Base-by-base conservation (phyloP, 2,113 vertebrate genomes). In the Hippocampus abdominalis region DNA sequence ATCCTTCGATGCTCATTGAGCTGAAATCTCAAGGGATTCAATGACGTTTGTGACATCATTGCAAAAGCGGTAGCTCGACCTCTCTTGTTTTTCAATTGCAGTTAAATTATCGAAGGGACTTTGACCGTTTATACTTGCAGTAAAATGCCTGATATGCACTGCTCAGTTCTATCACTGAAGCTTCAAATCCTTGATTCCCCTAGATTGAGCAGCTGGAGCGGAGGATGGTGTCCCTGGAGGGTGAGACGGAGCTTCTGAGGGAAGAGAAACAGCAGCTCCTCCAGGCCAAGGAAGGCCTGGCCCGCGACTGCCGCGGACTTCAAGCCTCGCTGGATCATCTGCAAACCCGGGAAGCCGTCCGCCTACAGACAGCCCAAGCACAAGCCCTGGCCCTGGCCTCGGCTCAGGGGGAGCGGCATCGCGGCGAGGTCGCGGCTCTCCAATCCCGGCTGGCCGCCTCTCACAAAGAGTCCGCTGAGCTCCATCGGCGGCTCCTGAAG, bases 171-270 rank as follows among this genome's bases (percentile, higher is more conserved):
- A 67, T 46, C 53, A 66, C 57, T 69, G 70, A 76, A 44, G 57
- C 39, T 59, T 10, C 13, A n/a, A 77, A 61, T 77, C 23, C 86
- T 44, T 83, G 74, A 71, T 80, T 74, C 73, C 27, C 84, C 75
- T 88, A 98, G 94, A 90, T 95, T 71, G 91, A 88, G 57, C 82
- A 91, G 53, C 84, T 95, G 79, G 92, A 96, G 92, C 89, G 80
- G 82, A 93, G 86, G 83, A 84, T 94, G 78, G 86, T 75, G 80
- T 87, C 83, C 76, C 80, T 94, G 83, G 92, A 95, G 88, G 86
- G 71, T 72, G 93, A 94, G 67, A 91, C 90, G 1, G 89, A 85
- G 74, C 91, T 85, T 79, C 67, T 96, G 79, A 91, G 88, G 69
- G 89, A 93, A 83, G 82, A 87, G 71, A 96, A 94, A 78, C 84